These are phyloP conservation scores for Drosophila triauraria DNA, from an alignment of 1,140 invertebrate species.

Conservation along the genomic window DNA sequence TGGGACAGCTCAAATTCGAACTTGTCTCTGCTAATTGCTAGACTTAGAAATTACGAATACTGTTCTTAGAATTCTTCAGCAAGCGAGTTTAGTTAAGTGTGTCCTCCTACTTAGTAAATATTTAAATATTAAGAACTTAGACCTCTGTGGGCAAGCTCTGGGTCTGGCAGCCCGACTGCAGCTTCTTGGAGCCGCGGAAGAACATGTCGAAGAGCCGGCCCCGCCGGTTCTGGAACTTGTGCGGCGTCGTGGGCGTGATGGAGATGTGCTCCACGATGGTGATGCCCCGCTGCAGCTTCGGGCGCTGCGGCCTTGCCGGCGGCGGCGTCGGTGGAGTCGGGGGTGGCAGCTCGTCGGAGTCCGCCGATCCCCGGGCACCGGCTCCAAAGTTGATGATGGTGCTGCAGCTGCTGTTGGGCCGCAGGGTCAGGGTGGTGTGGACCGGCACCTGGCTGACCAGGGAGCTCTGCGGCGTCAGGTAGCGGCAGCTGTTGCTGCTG, in stretches of 20 bases:
- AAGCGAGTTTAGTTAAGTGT: slow-evolving; percentile 55
- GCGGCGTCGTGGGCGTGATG: slow-evolving; percentile 52
- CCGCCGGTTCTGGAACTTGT: slow-evolving; percentile 67
- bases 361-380: slow-evolving; percentile 38
- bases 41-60: slow-evolving; percentile 77
- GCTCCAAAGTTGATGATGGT: slow-evolving; percentile 79
- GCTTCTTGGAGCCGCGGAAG: slow-evolving; percentile 73
- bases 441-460: slow-evolving; percentile 64
- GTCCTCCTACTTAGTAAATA: slow-evolving; percentile 15
- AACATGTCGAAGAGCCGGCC: slow-evolving; percentile 75
- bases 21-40: slow-evolving; percentile 56
- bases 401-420: slow-evolving; percentile 79
- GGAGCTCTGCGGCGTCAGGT: slow-evolving; percentile 75
- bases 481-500: slow-evolving; percentile 75
- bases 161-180: slow-evolving; percentile 67
- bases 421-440: slow-evolving; percentile 59
- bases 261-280: slow-evolving; percentile 78
- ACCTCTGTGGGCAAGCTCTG: slow-evolving; percentile 73
- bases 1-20: slow-evolving; percentile 65
- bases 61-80: slow-evolving; percentile 83
- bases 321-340: slow-evolving; percentile 43
- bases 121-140: slow-evolving; percentile 31
- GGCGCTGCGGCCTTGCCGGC: slow-evolving; percentile 33
- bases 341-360: slow-evolving; percentile 62
- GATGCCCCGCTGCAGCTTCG: slow-evolving; percentile 72